phyloP scores from a whole-genome alignment of 37 sponge, comb jelly and placozoan genomes.

The Ianthella basta region DNA sequence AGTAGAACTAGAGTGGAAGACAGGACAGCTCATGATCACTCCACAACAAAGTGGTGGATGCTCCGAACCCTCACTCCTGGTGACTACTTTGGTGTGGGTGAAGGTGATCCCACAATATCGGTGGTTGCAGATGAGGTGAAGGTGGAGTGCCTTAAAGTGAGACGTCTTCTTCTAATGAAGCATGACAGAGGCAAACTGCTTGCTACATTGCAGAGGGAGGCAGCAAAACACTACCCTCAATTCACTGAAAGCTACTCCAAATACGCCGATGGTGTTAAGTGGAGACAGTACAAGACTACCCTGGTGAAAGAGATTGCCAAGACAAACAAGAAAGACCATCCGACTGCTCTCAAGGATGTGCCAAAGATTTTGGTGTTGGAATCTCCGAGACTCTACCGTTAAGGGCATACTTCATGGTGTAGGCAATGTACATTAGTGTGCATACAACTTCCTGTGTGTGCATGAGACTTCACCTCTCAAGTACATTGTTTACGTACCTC shows the following conservation, averaged over 20 bases:
- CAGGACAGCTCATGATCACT: neutral
- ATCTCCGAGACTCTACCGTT: neutral
- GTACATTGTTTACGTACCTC: no score
- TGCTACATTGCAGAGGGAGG: slow-evolving; percentile 15
- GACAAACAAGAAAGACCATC: slow-evolving; percentile 9
- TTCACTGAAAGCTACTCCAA: slow-evolving; percentile 42
- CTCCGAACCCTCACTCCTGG: slow-evolving; percentile 56
- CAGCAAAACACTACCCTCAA: slow-evolving; percentile 44
- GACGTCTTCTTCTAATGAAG: slow-evolving; percentile 47
- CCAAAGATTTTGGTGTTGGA: slow-evolving; percentile 17
- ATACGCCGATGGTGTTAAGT: slow-evolving; percentile 46
- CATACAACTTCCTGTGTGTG: no score
- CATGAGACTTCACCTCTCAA: no score
- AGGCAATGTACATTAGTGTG: no score
- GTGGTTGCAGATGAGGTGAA: slow-evolving; percentile 47
- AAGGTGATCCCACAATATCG: slow-evolving; percentile 42
- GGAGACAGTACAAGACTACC: slow-evolving; percentile 72
- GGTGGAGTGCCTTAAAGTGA: slow-evolving; percentile 53
- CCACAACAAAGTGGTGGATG: slow-evolving; percentile 51
- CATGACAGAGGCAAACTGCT: slow-evolving; percentile 43
- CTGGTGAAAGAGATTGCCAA: slow-evolving; percentile 53
- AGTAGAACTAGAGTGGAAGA: neutral
- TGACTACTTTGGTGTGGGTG: slow-evolving; percentile 88
- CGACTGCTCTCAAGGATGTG: slow-evolving; percentile 9
- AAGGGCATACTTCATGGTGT: no score